These are phyloP conservation scores for Mola mola DNA, from an alignment of 2,113 vertebrate species.

Conservation along the genomic window DNA sequence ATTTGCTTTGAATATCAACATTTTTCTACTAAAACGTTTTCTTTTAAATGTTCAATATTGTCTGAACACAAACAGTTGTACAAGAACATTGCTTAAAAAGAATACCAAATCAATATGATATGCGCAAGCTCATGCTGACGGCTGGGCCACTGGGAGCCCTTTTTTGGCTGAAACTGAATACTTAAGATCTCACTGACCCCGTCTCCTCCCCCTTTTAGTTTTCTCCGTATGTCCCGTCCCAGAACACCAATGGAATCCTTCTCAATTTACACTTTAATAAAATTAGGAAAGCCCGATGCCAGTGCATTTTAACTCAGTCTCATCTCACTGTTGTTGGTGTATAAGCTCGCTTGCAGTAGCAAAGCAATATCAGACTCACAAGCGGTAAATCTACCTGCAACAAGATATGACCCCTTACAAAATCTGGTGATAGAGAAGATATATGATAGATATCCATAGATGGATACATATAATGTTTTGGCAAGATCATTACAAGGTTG, in stretches of 20 bases:
- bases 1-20: too few species aligned
- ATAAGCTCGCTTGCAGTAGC: background rate
- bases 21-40: too few species aligned
- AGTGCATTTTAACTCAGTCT: slow-evolving; percentile 4
- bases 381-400: slow-evolving; percentile 7
- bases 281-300: too few species aligned
- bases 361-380: slow-evolving; percentile 15
- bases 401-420: slow-evolving; percentile 36
- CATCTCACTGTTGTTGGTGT: background rate
- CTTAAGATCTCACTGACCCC: background rate
- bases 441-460: slow-evolving; percentile 29
- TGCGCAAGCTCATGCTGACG: slow-evolving; percentile 3
- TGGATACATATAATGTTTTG: too few species aligned
- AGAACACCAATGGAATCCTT: background rate
- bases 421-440: slow-evolving; percentile 28
- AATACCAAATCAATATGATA: background rate
- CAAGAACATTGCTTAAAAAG: background rate
- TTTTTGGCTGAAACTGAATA: slow-evolving; percentile 9
- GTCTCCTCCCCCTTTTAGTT: background rate
- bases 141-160: background rate
- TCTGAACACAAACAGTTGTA: background rate
- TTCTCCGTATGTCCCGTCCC: too few species aligned
- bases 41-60: background rate
- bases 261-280: slow-evolving; percentile 12
- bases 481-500: slow-evolving; percentile 20